phyloP scores from a whole-genome alignment of 2,797 vertebrate genomes.

The Muscicapa comitata region DNA sequence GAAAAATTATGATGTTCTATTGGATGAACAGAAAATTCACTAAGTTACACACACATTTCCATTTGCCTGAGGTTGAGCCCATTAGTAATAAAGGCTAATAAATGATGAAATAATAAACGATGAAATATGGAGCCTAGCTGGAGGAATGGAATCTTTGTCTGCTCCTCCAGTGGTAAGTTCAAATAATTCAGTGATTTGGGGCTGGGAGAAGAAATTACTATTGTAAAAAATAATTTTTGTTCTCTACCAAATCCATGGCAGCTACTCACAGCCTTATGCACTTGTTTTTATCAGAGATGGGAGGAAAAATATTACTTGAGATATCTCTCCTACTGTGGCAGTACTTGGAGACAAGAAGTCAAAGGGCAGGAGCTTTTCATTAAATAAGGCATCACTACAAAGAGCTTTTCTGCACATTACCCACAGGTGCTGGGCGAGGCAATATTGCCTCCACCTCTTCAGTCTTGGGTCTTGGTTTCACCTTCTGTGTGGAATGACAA shows the following conservation, averaged over 20 bases:
- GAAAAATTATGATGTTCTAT: not conserved
- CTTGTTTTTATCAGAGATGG: not conserved
- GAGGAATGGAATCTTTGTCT: not conserved
- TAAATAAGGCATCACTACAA: not conserved
- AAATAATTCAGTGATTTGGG: not conserved
- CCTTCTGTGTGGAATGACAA: not conserved
- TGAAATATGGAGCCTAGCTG: not conserved
- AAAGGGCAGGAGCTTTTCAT: slow-evolving; percentile 15
- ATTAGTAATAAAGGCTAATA: not conserved
- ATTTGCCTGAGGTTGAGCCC: not conserved
- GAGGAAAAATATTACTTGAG: not conserved
- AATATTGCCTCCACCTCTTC: not conserved
- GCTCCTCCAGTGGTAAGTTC: not conserved
- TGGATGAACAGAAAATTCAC: not conserved
- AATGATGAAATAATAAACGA: not conserved
- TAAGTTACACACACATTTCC: not conserved
- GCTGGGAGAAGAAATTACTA: not conserved
- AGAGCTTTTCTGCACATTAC: not conserved
- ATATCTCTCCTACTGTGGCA: not conserved
- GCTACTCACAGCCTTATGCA: not conserved
- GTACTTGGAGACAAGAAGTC: not conserved
- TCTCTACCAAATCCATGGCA: not conserved
- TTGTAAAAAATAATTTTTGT: not conserved
- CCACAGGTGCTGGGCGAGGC: not conserved
- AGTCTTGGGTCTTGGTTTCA: not conserved